Percentiles rank a stretch among this genome's conserved stretches.
Evolutionary conservation across 92 coral and sea anemone genomes (phyloP).

Genomic region (Muricea muricata): DNA sequence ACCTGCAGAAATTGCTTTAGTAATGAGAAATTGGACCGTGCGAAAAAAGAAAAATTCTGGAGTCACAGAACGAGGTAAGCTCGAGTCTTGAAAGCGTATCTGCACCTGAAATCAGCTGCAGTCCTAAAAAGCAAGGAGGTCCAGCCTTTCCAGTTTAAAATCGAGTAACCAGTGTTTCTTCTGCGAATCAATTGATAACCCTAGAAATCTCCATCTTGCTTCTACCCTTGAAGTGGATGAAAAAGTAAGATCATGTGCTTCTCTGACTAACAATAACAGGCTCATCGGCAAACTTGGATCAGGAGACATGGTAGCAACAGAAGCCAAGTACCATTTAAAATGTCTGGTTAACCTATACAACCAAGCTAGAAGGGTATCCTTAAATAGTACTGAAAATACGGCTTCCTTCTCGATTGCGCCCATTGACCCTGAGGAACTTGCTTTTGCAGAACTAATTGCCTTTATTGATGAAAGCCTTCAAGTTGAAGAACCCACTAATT

Average conservation of each 20-base stretch:
- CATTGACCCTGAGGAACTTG: constrained; percentile 65
- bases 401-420: too few species aligned
- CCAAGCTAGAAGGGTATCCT: too few species aligned
- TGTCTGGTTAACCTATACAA: too few species aligned
- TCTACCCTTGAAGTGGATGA: too few species aligned
- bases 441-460: constrained; percentile 67
- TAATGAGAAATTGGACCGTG: constrained; percentile 49
- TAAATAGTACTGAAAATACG: too few species aligned
- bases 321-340: too few species aligned
- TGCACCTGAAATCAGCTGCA: constrained; percentile 38
- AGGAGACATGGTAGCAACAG: too few species aligned
- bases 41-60: constrained; percentile 41
- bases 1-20: constrained; percentile 47
- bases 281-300: too few species aligned
- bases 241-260: too few species aligned
- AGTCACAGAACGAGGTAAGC: constrained; percentile 23
- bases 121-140: constrained; percentile 44
- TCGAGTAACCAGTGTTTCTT: constrained; percentile 23
- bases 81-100: too few species aligned
- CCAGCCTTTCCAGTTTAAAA: too few species aligned
- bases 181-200: constrained; percentile 40
- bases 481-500: background rate
- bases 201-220: constrained; percentile 56
- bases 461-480: constrained; percentile 63
- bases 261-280: too few species aligned